phyloP scores from a whole-genome alignment of 2,113 vertebrate species.

The Corynorhinus townsendii region DNA sequence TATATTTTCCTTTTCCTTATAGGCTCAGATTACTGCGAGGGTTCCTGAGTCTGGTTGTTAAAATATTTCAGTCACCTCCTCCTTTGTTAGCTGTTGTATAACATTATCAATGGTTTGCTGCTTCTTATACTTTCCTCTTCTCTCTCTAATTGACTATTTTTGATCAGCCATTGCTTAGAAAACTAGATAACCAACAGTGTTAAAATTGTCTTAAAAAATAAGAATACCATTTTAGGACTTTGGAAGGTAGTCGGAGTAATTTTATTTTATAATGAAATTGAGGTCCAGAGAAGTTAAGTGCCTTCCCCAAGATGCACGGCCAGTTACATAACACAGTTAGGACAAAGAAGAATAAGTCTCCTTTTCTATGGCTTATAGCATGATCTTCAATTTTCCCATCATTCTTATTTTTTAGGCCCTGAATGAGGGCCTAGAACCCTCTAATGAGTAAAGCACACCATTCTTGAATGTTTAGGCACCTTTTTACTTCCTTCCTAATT shows the following conservation, averaged over 20 bases:
- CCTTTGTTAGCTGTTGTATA: not conserved
- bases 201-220: not conserved
- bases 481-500: not conserved
- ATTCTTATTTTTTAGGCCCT: not conserved
- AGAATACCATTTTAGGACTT: not conserved
- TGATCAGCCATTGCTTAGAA: not conserved
- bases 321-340: not conserved
- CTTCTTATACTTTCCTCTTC: not conserved
- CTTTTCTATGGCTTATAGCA: not conserved
- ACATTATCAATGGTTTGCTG: not conserved
- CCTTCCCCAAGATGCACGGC: not conserved
- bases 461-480: not conserved
- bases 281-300: not conserved
- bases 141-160: not conserved
- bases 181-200: not conserved
- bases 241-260: not conserved
- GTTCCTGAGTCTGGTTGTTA: not conserved
- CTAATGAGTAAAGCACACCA: not conserved
- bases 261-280: conserved; percentile 19
- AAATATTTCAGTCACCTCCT: not conserved
- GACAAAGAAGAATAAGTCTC: not conserved
- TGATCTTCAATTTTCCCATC: not conserved
- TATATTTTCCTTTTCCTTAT: conserved; percentile 5
- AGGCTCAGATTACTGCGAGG: not conserved
- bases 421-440: not conserved